Conservation (phyloP, 1,140 invertebrate species). For the Hypothenemus hampei region DNA sequence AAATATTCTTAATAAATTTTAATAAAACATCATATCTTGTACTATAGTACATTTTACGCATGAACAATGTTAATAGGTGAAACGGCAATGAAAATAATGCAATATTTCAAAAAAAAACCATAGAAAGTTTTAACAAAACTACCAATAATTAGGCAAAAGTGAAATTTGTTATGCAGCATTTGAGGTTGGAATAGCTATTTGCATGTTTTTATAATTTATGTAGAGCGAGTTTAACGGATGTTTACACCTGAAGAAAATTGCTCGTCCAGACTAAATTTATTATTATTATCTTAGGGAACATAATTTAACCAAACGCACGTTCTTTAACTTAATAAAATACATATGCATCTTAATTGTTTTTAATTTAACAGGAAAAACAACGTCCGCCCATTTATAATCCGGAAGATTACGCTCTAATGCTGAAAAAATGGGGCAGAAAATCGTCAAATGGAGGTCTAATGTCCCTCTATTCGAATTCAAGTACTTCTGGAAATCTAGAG, state of each 20-base stretch:
- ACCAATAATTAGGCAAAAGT: neutral
- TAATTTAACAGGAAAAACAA: slow-evolving; percentile 63
- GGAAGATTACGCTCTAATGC: slow-evolving; percentile 72
- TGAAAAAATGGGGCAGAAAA: slow-evolving; percentile 71
- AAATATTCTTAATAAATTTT: too few species aligned
- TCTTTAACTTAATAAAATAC: neutral
- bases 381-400: slow-evolving; percentile 81
- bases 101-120: neutral
- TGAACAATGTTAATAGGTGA: neutral
- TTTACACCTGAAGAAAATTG: neutral
- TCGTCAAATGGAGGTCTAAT: slow-evolving; percentile 41
- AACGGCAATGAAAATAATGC: neutral
- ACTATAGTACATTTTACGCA: too few species aligned
- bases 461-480: slow-evolving; percentile 34
- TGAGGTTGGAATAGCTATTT: neutral
- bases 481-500: slow-evolving; percentile 32
- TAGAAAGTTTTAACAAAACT: neutral
- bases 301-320: neutral
- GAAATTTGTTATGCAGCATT: neutral
- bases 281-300: neutral
- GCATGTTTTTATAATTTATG: neutral
- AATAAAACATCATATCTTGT: too few species aligned
- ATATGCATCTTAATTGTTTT: neutral
- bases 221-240: neutral
- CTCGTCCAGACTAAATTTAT: neutral